Conservation (phyloP, 2,797 vertebrate species). For the Lagorchestes hirsutus region DNA sequence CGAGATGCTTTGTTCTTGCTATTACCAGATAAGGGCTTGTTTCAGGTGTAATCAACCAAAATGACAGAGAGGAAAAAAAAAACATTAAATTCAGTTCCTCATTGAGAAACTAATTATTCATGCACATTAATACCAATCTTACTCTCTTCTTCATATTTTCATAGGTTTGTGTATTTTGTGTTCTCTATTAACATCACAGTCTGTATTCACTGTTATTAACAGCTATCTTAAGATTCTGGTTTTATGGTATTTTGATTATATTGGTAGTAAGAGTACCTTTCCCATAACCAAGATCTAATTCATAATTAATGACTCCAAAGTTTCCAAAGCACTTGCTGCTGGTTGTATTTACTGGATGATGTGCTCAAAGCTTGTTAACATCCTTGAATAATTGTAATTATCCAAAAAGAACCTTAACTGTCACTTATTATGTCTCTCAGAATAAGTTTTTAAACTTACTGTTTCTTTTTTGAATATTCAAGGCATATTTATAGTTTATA, state of each 20-base stretch:
- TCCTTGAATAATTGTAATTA: neutral
- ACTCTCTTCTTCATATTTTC: neutral
- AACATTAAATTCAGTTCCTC: neutral
- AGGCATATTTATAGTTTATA: neutral
- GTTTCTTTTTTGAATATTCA: neutral
- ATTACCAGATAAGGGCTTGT: slow-evolving; percentile 10
- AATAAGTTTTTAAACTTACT: neutral
- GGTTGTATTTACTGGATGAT: neutral
- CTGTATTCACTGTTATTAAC: neutral
- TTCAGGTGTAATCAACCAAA: slow-evolving; percentile 55
- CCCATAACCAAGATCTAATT: neutral
- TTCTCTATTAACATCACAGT: neutral
- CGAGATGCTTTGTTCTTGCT: neutral
- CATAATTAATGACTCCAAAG: neutral
- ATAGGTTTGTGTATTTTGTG: neutral
- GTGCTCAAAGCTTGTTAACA: neutral
- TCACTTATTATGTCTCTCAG: neutral
- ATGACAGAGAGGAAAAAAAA: slow-evolving; percentile 24
- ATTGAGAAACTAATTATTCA: slow-evolving; percentile 3
- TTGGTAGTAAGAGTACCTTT: neutral
- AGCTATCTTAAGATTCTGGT: neutral
- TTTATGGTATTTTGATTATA: neutral
- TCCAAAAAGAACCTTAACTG: neutral
- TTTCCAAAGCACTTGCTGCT: neutral
- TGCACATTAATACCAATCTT: neutral